Conservation (phyloP, 2,888 invertebrate genomes). For the Harpalus rubripes region DNA sequence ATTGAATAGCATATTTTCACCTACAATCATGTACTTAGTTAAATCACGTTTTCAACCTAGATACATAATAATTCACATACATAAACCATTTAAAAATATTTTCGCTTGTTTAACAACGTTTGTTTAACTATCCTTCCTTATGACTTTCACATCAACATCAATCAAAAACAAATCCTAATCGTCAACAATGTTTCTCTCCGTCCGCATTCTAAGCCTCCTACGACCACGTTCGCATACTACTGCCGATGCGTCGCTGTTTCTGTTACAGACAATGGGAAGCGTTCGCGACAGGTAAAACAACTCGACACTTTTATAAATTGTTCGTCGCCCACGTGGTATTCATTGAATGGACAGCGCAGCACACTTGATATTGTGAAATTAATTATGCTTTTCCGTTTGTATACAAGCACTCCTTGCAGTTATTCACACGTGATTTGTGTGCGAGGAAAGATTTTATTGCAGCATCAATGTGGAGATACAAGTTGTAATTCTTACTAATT, state of each 20-base stretch:
- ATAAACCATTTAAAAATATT: slow-evolving; percentile 16
- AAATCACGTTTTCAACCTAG: not conserved
- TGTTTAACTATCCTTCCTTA: slow-evolving; percentile 45
- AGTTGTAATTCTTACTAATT: slow-evolving; percentile 3
- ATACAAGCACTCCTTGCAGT: slow-evolving; percentile 7
- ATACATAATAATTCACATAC: slow-evolving; percentile 11
- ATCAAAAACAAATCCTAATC: slow-evolving; percentile 39
- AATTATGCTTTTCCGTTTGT: slow-evolving; percentile 48
- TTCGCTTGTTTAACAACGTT: slow-evolving; percentile 40
- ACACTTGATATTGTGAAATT: slow-evolving; percentile 53
- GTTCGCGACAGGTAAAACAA: slow-evolving; percentile 36
- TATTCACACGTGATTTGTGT: slow-evolving; percentile 31
- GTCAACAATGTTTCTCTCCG: slow-evolving; percentile 27
- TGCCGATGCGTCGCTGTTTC: slow-evolving; percentile 28
- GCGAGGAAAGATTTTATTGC: slow-evolving; percentile 19
- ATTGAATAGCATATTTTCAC: not conserved
- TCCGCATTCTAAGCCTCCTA: slow-evolving; percentile 38
- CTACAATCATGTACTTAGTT: not conserved
- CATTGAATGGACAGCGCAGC: slow-evolving; percentile 19
- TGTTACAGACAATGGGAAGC: slow-evolving; percentile 24
- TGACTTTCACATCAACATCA: slow-evolving; percentile 48
- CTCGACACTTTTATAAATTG: slow-evolving; percentile 54
- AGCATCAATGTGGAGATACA: not conserved
- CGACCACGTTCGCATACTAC: not conserved
- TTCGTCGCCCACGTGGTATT: slow-evolving; percentile 12